These are phyloP conservation scores for Apis laboriosa DNA, from an alignment of 1,140 invertebrate species.

Conservation along the genomic window DNA sequence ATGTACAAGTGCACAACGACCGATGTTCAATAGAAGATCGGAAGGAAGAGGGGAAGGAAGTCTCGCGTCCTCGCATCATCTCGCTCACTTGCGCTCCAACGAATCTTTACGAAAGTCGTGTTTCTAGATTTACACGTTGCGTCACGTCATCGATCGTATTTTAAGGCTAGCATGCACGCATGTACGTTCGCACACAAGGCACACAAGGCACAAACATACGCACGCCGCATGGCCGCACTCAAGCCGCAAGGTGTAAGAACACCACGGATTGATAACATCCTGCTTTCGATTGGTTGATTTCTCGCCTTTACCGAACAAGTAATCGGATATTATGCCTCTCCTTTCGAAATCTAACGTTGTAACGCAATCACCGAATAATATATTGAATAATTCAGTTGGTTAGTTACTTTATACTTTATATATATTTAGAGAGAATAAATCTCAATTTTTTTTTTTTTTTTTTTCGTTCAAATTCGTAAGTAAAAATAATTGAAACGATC, in stretches of 20 bases:
- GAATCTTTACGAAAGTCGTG: neutral
- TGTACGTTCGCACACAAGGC: neutral
- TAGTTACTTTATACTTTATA: neutral
- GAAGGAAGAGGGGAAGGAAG: neutral
- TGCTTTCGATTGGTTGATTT: slow-evolving; percentile 4
- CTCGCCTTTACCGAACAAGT: neutral
- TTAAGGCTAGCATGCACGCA: neutral
- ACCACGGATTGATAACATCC: neutral
- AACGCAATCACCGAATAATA: neutral
- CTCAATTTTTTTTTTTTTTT: no score
- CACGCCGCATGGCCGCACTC: neutral
- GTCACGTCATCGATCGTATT: slow-evolving; percentile 2
- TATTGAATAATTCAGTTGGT: neutral
- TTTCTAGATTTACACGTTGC: neutral
- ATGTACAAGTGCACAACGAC: no score
- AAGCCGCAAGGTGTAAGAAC: neutral
- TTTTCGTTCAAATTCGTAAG: no score
- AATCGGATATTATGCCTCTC: slow-evolving; percentile 8
- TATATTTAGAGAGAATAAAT: no score
- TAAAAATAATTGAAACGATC: no score
- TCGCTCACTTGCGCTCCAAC: neutral
- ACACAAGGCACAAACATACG: neutral
- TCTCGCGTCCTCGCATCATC: neutral
- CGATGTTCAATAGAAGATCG: neutral
- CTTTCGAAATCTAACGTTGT: slow-evolving; percentile 16